These are phyloP conservation scores for Mythimna albipuncta DNA, from an alignment of 2,888 invertebrate species.

Conservation along the genomic window DNA sequence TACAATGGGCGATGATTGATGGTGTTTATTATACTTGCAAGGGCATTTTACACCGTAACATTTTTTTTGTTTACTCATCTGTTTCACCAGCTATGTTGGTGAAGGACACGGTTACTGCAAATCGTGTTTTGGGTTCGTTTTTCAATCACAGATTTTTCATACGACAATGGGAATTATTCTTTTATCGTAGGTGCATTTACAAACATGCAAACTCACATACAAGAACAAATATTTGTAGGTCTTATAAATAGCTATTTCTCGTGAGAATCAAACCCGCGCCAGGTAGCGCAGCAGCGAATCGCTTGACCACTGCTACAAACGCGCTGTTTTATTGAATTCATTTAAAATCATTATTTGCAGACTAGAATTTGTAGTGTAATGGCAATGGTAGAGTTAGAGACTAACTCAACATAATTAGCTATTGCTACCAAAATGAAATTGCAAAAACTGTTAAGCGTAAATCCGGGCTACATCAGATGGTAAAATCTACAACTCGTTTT, in stretches of 20 bases:
- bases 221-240: no score
- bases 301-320: no score
- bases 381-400: background rate
- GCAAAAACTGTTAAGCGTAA: background rate
- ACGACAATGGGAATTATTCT: no score
- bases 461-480: background rate
- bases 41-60: slow-evolving; percentile 8
- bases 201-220: no score
- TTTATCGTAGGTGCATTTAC: no score
- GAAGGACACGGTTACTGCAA: background rate
- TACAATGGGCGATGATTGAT: slow-evolving; percentile 34
- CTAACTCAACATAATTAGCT: background rate
- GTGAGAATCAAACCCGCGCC: no score
- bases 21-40: slow-evolving; percentile 21
- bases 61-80: slow-evolving; percentile 2
- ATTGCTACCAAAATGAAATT: background rate
- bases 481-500: background rate
- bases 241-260: no score
- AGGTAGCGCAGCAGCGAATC: no score
- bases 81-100: slow-evolving; percentile 3
- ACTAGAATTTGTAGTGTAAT: background rate
- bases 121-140: background rate
- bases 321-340: background rate
- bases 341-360: background rate
- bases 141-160: background rate